Evolutionary conservation across 1,140 invertebrate genomes (phyloP).

Genomic region (Thaumetopoea pityocampa): DNA sequence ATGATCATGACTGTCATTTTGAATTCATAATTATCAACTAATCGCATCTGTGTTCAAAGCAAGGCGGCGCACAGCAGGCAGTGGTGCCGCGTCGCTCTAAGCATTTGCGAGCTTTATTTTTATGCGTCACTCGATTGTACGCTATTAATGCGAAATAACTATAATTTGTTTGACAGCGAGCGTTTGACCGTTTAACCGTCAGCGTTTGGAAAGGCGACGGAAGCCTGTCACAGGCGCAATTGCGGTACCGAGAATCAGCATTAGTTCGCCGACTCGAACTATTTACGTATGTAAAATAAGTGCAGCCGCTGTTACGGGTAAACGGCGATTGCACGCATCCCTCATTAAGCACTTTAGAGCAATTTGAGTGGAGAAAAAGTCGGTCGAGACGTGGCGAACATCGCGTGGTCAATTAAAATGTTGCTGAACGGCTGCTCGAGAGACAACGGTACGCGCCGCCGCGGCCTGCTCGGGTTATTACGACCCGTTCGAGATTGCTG

Average conservation of each 20-base stretch:
- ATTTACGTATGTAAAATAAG: constrained; percentile 75
- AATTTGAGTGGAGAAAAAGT: constrained; percentile 73
- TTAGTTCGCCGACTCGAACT: constrained; percentile 69
- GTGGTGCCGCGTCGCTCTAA: constrained; percentile 37
- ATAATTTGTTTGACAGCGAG: constrained; percentile 56
- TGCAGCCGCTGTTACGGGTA: constrained; percentile 66
- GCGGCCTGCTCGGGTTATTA: constrained; percentile 33
- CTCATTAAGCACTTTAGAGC: constrained; percentile 75
- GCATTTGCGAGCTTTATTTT: constrained; percentile 43
- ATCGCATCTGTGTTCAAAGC: too few relatives aligned
- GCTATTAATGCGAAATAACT: constrained; percentile 68
- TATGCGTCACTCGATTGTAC: constrained; percentile 51
- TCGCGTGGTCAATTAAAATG: constrained; percentile 75
- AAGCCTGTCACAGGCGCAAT: constrained; percentile 73
- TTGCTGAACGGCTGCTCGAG: constrained; percentile 40
- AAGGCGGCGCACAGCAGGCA: constrained; percentile 49
- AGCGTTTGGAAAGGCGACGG: constrained; percentile 60
- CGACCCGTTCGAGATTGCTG: constrained; percentile 49
- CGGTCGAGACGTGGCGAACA: constrained; percentile 54
- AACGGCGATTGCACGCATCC: constrained; percentile 72
- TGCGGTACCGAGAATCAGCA: constrained; percentile 73
- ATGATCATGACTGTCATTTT: too few relatives aligned
- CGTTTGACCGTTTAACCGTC: constrained; percentile 53
- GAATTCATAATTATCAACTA: too few relatives aligned
- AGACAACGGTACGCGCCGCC: constrained; percentile 62